A percentile compares a stretch with the other conserved stretches of the same genome.
These are phyloP conservation scores for Deladenus siricidicola DNA, from an alignment of 2,888 invertebrate species.

Conservation along the genomic window DNA sequence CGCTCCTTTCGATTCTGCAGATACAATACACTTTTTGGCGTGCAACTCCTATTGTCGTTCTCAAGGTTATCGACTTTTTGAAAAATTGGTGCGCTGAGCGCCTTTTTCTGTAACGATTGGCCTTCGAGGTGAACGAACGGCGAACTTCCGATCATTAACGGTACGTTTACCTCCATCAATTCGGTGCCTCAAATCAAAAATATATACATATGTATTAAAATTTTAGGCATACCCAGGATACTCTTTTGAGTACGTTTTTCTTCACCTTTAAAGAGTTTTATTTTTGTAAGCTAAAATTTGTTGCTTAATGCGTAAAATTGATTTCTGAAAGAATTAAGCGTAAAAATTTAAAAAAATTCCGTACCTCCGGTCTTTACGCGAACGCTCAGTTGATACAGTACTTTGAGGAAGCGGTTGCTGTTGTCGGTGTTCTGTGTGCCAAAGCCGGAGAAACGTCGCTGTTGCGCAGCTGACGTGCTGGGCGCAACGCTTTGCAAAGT, in stretches of 20 bases:
- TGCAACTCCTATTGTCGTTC: not conserved
- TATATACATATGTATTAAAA: not conserved
- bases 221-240: too few relatives aligned
- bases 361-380: slow-evolving; percentile 26
- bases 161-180: slow-evolving; percentile 38
- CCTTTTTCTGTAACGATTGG: too few relatives aligned
- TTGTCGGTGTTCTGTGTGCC: not conserved
- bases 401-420: slow-evolving; percentile 15
- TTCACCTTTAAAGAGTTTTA: not conserved
- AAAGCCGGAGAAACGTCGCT: not conserved
- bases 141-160: slow-evolving; percentile 40
- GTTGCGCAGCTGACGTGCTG: not conserved
- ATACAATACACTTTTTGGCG: slow-evolving; percentile 10
- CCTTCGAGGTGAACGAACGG: too few relatives aligned
- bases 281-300: not conserved
- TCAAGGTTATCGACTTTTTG: too few relatives aligned
- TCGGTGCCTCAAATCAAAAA: slow-evolving; percentile 30
- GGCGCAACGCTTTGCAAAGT: not conserved
- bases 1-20: slow-evolving; percentile 21
- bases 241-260: not conserved
- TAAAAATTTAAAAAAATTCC: not conserved
- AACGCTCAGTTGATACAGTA: slow-evolving; percentile 21
- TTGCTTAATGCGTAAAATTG: too few relatives aligned
- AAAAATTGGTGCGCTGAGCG: too few relatives aligned
- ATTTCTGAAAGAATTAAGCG: too few relatives aligned